These are phyloP conservation scores for Philantomba maxwellii DNA, from an alignment of 2,113 vertebrate species.

Conservation along the genomic window DNA sequence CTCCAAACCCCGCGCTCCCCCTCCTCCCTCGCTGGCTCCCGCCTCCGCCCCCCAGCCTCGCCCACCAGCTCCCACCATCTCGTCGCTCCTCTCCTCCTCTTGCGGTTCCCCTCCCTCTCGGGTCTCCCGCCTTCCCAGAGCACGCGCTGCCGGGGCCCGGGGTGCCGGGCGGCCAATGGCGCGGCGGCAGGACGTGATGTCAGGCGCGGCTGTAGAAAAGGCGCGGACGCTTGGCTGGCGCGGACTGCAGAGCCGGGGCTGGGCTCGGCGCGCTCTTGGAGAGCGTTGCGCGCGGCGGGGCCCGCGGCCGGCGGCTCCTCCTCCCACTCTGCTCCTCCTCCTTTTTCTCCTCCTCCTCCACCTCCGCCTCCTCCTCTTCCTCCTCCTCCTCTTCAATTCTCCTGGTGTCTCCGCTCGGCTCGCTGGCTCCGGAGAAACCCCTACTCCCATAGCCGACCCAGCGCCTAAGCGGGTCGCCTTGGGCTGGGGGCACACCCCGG, in stretches of 20 bases:
- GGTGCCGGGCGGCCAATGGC: constrained; percentile 87
- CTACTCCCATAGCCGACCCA: constrained; percentile 42
- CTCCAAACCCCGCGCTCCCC: constrained; percentile 51
- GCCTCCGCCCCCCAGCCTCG: constrained; percentile 49
- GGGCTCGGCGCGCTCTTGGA: constrained; percentile 77
- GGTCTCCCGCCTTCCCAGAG: constrained; percentile 73
- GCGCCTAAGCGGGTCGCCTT: constrained; percentile 45
- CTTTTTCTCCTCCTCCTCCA: constrained; percentile 35
- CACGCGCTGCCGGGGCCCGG: constrained; percentile 78
- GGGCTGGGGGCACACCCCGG: constrained; percentile 39
- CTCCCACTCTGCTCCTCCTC: constrained; percentile 68
- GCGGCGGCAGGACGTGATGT: constrained; percentile 89
- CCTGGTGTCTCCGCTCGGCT: constrained; percentile 63
- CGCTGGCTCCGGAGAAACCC: constrained; percentile 59
- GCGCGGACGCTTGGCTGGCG: constrained; percentile 88
- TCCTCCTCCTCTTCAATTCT: constrained; percentile 69
- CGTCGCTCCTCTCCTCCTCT: constrained; percentile 19
- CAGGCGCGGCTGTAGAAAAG: constrained; percentile 94
- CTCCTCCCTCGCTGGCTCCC: constrained; percentile 16
- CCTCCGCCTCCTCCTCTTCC: constrained; percentile 54
- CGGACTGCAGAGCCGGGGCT: constrained; percentile 84
- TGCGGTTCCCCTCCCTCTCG: constrained; percentile 60
- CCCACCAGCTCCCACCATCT: constrained; percentile 67
- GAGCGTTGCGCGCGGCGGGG: constrained; percentile 83
- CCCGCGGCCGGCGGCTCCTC: constrained; percentile 74